phyloP scores from a whole-genome alignment of 2,888 invertebrate species.

The Penaeus monodon region DNA sequence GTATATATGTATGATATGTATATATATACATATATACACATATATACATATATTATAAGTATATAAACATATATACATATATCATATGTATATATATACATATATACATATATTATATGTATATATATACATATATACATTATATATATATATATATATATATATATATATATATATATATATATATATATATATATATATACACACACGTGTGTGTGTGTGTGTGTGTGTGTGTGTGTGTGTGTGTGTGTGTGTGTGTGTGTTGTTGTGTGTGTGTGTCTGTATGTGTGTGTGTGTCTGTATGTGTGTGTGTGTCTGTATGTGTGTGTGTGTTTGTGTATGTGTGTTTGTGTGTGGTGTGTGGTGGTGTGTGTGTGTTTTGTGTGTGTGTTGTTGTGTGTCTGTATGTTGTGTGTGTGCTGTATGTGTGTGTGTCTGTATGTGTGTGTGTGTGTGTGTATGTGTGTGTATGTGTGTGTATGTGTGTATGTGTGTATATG shows the following conservation, averaged over 20 bases:
- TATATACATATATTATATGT: too few species aligned
- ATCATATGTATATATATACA: too few species aligned
- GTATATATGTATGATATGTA: constrained; percentile 19
- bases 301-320: constrained; percentile 5
- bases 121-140: too few species aligned
- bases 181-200: background rate
- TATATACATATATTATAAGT: constrained; percentile 11
- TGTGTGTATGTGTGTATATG: background rate
- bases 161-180: constrained; percentile 33
- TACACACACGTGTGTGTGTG: background rate
- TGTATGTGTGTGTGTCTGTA: background rate
- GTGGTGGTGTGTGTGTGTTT: background rate
- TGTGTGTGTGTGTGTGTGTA: background rate
- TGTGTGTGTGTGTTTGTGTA: constrained; percentile 8
- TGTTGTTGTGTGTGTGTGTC: background rate
- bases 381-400: background rate
- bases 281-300: background rate
- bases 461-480: background rate
- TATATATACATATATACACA: background rate
- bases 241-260: background rate
- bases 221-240: background rate
- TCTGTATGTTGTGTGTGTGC: too few species aligned
- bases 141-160: too few species aligned
- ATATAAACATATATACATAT: too few species aligned
- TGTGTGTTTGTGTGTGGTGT: constrained; percentile 7